Evolutionary conservation across 2,888 invertebrate species (phyloP), one percentile per base, ranked within the genome.

Genomic region (Polyommatus icarus): DNA sequence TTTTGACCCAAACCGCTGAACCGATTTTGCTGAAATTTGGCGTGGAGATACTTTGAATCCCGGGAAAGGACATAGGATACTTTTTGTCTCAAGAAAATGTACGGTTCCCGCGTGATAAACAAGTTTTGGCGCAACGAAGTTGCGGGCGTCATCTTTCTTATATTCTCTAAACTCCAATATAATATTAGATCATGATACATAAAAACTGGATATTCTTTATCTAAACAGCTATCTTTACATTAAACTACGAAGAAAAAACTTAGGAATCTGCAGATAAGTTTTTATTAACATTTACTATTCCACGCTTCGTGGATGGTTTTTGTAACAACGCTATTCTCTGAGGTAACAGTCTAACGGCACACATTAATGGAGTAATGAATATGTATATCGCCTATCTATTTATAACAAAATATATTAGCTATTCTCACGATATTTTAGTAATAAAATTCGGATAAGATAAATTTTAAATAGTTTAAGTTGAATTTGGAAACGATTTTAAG

Each of bases 321-420:
- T 67, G 29, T 67, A 67, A 32, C 67, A 32, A 67, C 29, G 67
- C 67, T 32, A 32, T 32, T 29, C 67, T 67, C 67, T 67, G 67
- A 67, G 67, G 67, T 67, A 32, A 32, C 67, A 32, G 29, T 67
- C 5, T 67, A 67, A 67, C 67, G 67, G 67, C 12, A 67, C 32
- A 67, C 67, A 67, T 67, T 67, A 67, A 32, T 67, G 67, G 67
- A 67, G 12, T 67, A 73, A 73, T 50, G 73, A 73, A 73, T 73
- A 73, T 46, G 40, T 73, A 73, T 73, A 46, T 15, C 46, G 73
- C 50, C 50, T 46, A 73, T 73, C 50, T 73, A 20, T 73, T 73
- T 46, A 73, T 73, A 73, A 29, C 67, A 67, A 67, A 67, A 67
- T 67, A 67, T 67, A 67, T 67, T 67, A 67, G 15, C 29, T 29